Percentiles rank a stretch among this genome's conserved stretches.
These are phyloP conservation scores for Chaetodon auriga DNA, from an alignment of 2,113 vertebrate genomes.

Conservation along the genomic window DNA sequence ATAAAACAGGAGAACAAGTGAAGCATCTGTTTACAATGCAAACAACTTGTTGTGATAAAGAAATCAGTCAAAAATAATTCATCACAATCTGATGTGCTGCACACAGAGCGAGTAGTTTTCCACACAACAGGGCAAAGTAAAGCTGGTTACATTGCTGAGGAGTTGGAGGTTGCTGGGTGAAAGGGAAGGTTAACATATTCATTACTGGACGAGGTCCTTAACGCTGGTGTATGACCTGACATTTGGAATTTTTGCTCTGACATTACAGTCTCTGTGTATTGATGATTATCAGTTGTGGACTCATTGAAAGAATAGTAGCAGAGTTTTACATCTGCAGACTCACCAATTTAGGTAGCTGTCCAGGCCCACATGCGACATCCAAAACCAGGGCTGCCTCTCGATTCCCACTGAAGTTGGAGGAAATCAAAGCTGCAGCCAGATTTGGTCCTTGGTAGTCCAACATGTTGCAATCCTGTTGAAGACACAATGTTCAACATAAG, in stretches of 20 bases:
- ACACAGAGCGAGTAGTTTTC: too few relatives aligned
- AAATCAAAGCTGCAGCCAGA: background rate
- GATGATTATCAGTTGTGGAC: background rate
- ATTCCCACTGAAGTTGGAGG: background rate
- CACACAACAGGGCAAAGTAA: too few relatives aligned
- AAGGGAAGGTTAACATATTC: too few relatives aligned
- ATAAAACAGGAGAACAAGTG: too few relatives aligned
- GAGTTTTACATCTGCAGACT: background rate
- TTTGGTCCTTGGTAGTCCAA: background rate
- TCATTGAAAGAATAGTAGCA: background rate
- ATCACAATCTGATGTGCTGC: too few relatives aligned
- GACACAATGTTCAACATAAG: background rate
- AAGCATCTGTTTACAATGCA: too few relatives aligned
- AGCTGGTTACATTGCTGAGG: too few relatives aligned
- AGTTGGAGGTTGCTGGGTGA: too few relatives aligned
- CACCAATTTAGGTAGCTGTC: background rate
- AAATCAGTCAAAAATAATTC: too few relatives aligned
- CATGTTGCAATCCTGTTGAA: background rate
- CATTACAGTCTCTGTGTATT: background rate
- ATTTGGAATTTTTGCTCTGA: background rate
- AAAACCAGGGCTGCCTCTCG: background rate
- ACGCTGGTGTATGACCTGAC: background rate
- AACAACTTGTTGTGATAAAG: too few relatives aligned
- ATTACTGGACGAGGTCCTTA: too few relatives aligned
- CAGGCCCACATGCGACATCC: background rate